A percentile compares a stretch with the other conserved stretches of the same genome.
Evolutionary conservation across 2,113 vertebrate genomes (phyloP).

Genomic region (Machaerirhynchus nigripectus): DNA sequence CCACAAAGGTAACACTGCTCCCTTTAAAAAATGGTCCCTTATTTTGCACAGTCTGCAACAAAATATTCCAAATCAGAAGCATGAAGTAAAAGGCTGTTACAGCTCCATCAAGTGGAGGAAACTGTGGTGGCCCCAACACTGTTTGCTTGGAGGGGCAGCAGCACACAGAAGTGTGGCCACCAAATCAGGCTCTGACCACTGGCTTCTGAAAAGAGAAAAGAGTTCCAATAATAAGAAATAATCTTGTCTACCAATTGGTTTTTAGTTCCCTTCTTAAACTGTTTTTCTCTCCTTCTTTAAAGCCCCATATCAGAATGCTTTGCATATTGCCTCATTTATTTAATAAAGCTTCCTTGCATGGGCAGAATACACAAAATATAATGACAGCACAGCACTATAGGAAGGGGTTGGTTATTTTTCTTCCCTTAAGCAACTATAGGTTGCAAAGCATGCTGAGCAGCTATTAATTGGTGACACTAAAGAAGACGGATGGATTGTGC

Average conservation of each 20-base stretch:
- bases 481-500: constrained; percentile 27
- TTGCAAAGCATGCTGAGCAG: constrained; percentile 3
- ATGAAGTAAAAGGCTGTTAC: neutral
- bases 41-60: neutral
- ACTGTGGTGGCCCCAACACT: neutral
- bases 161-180: neutral
- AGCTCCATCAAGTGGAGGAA: neutral
- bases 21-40: neutral
- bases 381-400: neutral
- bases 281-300: neutral
- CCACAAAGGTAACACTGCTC: neutral
- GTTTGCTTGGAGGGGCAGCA: neutral
- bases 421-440: constrained; percentile 13
- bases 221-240: neutral
- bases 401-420: constrained; percentile 1
- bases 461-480: constrained; percentile 54
- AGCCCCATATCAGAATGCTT: neutral
- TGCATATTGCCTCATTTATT: neutral
- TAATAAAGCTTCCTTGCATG: neutral
- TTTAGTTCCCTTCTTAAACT: neutral
- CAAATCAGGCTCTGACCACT: neutral
- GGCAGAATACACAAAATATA: neutral
- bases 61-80: neutral
- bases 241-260: neutral
- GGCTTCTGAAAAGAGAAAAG: neutral